phyloP scores from a whole-genome alignment of 2,113 vertebrate species.

The Hippocampus mohnikei region DNA sequence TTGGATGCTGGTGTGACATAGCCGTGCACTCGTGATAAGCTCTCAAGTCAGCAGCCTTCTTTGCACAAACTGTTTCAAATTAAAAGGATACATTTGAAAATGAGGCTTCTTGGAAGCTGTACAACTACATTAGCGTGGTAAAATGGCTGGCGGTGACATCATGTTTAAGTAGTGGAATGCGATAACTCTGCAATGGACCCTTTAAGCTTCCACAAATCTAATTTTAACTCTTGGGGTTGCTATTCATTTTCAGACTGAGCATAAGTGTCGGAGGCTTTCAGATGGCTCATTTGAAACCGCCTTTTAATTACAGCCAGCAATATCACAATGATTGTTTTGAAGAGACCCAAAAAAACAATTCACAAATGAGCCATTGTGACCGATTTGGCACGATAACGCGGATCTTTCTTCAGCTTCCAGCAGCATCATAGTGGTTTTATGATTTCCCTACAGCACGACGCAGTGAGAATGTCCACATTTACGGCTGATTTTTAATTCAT shows the following conservation, averaged over 20 bases:
- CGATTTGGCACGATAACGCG: conserved; percentile 23
- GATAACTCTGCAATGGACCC: not conserved
- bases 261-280: conserved; percentile 51
- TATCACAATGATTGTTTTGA: conserved; percentile 23
- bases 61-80: conserved; percentile 8
- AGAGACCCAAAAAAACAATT: not conserved
- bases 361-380: conserved; percentile 17
- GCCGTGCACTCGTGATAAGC: conserved; percentile 23
- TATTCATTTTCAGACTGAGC: conserved; percentile 39
- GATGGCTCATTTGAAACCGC: conserved; percentile 52
- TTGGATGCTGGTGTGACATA: conserved; percentile 15
- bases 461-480: not conserved
- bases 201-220: conserved; percentile 13
- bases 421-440: conserved; percentile 4
- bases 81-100: conserved; percentile 1
- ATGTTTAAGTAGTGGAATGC: conserved; percentile 13
- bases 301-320: conserved; percentile 46
- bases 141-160: conserved; percentile 19
- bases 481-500: not conserved
- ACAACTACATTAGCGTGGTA: not conserved
- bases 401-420: not conserved
- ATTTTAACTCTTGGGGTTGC: conserved; percentile 36
- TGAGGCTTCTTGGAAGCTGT: not conserved
- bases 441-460: not conserved
- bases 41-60: conserved; percentile 25